Evolutionary conservation across 2,888 invertebrate genomes (phyloP), one percentile per base, ranked within the genome.

Genomic region (Drepana falcataria): DNA sequence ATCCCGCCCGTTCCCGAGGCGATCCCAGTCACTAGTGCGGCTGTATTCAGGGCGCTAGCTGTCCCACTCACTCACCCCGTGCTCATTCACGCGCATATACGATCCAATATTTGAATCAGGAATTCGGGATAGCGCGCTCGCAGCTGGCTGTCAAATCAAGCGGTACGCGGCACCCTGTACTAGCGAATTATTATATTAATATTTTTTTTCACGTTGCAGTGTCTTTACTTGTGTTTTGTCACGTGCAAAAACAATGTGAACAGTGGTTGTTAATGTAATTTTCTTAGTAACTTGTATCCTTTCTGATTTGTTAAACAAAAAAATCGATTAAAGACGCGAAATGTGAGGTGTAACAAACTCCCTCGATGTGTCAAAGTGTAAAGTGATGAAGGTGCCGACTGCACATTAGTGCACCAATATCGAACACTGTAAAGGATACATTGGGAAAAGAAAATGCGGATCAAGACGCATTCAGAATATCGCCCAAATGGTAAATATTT

Each of bases 111-210:
- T 85, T 83, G 81, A 81, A 85, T 82, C 81, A 81, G 89, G 89
- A 87, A 86, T 88, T 79, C 83, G 84, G 90, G 89, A 88, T 87
- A 85, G 79, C 82, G 73, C 81, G 82, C 78, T 80, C 78, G 83
- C 87, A 91, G 91, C 87, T 92, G 92, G 91, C 87, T 92, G 92
- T 88, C 91, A 91, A 87, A 85, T 82, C 83, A 82, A 83, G 85
- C 84, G 76, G 80, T 82, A 83, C 84, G 76, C 74, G 71, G 69
- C 66, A 56, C 65, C 56, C 59, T 52, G 60, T 64, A 66, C 59
- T 68, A 62, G 66, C 63, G 51, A 66, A 58, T 66, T 65, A 64
- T 75, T 70, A 68, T 68, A 73, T 66, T 68, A 62, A 70, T 68
- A 68, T 68, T 58, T 65, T 66, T 69, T 70, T 83, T 85, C 64